These are phyloP conservation scores for Hyalella azteca DNA, from an alignment of 2,888 invertebrate genomes.

Conservation along the genomic window DNA sequence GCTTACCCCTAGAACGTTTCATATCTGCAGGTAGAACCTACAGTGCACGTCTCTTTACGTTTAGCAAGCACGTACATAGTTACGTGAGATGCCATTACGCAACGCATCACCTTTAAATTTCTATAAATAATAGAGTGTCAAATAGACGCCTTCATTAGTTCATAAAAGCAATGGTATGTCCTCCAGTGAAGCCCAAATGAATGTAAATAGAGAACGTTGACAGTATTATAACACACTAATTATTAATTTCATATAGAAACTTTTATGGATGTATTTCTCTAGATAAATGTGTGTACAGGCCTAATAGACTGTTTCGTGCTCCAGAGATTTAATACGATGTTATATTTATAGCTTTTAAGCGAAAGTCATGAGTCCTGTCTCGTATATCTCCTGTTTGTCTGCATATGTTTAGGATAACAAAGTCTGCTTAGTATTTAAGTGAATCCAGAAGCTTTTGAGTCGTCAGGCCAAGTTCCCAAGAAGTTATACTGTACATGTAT, in stretches of 20 bases:
- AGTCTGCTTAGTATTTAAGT: background rate
- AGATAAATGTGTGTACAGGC: background rate
- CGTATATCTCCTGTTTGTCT: background rate
- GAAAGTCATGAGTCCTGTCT: background rate
- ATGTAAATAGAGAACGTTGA: constrained; percentile 6
- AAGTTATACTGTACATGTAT: background rate
- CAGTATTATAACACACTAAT: constrained; percentile 13
- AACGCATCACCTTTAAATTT: too few relatives aligned
- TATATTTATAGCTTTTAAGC: background rate
- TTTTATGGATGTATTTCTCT: constrained; percentile 17
- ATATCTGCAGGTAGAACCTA: too few relatives aligned
- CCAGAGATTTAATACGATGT: constrained; percentile 18
- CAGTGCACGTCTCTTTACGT: too few relatives aligned
- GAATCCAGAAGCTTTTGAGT: background rate
- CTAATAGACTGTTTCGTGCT: background rate
- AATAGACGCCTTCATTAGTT: constrained; percentile 14
- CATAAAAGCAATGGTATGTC: constrained; percentile 20
- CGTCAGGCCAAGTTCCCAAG: background rate
- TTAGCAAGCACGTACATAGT: too few relatives aligned
- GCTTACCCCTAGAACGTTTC: too few relatives aligned
- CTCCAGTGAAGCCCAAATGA: constrained; percentile 30
- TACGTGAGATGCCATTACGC: too few relatives aligned
- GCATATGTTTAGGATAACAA: background rate
- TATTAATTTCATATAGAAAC: constrained; percentile 24
- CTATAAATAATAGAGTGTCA: background rate